Evolutionary conservation across 2,888 invertebrate genomes (phyloP).

Genomic region (Nymphalis c-album): DNA sequence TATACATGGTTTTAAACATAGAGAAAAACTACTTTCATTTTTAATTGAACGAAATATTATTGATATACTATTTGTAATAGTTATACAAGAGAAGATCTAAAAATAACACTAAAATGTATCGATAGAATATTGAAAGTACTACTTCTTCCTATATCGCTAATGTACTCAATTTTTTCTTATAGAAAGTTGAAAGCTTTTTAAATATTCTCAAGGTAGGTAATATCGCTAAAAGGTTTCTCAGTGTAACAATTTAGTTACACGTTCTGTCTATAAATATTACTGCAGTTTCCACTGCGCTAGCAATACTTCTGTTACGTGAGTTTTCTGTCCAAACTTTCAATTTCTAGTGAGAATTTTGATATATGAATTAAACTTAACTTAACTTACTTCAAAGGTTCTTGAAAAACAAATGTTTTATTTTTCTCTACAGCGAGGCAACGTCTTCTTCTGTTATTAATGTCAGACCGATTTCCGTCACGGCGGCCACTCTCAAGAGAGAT

Average conservation of each 20-base stretch:
- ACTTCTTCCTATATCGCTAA: neutral
- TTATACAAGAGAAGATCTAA: too few relatives aligned
- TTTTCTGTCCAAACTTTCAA: constrained; percentile 28
- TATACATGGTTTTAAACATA: too few relatives aligned
- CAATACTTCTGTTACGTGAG: constrained; percentile 32
- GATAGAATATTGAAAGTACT: neutral
- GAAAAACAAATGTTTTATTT: neutral
- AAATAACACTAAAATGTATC: too few relatives aligned
- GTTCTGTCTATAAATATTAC: constrained; percentile 32
- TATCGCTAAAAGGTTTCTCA: constrained; percentile 17
- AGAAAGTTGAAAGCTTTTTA: neutral
- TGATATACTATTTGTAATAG: too few relatives aligned
- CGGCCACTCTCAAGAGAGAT: too few relatives aligned
- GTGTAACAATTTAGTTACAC: constrained; percentile 33
- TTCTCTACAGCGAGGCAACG: neutral
- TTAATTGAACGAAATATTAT: too few relatives aligned
- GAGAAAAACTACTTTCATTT: too few relatives aligned
- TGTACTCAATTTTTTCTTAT: neutral
- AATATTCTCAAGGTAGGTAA: neutral
- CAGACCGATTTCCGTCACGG: too few relatives aligned
- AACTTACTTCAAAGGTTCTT: neutral
- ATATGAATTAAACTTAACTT: neutral
- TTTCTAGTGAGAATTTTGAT: constrained; percentile 11
- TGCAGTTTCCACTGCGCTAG: constrained; percentile 32
- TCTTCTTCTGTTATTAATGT: too few relatives aligned